Conservation (phyloP, 2,113 vertebrate genomes). For the Marmota monax region DNA sequence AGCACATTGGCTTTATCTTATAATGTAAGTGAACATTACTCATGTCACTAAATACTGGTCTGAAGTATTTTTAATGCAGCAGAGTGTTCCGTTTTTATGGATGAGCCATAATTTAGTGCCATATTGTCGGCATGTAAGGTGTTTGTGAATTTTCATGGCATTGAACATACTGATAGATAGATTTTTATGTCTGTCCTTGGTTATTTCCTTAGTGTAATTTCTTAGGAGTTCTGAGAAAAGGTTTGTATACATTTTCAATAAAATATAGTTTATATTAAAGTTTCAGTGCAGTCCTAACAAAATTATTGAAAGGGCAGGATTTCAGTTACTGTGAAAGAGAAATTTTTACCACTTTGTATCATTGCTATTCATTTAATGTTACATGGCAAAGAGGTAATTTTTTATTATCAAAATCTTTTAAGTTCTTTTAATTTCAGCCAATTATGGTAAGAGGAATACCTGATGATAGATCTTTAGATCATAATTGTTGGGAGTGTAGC, state of each 20-base stretch:
- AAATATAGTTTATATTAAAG: background rate
- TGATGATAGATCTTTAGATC: background rate
- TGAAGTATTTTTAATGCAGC: background rate
- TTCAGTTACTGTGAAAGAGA: background rate
- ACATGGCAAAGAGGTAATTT: background rate
- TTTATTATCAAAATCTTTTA: background rate
- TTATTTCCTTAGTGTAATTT: slow-evolving; percentile 26
- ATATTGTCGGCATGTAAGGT: background rate
- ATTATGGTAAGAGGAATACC: background rate
- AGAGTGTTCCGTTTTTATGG: background rate
- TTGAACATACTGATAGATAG: background rate
- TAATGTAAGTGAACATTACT: background rate
- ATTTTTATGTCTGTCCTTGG: background rate
- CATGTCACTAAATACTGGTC: background rate
- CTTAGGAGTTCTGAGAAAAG: slow-evolving; percentile 33
- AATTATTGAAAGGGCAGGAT: slow-evolving; percentile 16
- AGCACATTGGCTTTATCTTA: background rate
- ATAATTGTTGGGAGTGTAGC: background rate
- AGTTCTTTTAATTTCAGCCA: background rate
- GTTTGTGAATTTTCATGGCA: background rate
- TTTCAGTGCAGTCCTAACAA: background rate
- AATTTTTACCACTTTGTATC: slow-evolving; percentile 9
- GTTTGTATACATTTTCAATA: background rate
- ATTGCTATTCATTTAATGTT: background rate
- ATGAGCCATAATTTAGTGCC: background rate